Conservation (phyloP, 2,797 vertebrate species). For the Erpetoichthys calabaricus region DNA sequence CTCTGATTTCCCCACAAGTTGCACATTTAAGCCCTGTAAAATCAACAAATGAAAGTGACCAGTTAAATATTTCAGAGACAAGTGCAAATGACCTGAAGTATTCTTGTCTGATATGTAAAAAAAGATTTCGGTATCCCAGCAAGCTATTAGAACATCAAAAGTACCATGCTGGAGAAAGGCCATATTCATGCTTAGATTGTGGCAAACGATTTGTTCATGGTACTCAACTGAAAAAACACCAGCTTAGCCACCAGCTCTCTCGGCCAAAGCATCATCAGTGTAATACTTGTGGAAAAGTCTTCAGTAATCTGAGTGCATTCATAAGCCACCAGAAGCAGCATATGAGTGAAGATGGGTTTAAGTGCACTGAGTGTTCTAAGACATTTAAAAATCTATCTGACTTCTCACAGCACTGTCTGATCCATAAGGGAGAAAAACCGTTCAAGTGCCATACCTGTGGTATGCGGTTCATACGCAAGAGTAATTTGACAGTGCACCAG, state of each 20-base stretch:
- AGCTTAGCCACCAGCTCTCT: slow-evolving; percentile 28
- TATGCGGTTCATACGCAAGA: slow-evolving; percentile 26
- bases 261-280: slow-evolving; percentile 35
- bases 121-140: slow-evolving; percentile 44
- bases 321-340: slow-evolving; percentile 44
- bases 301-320: slow-evolving; percentile 33
- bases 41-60: too few species aligned
- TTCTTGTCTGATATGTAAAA: slow-evolving; percentile 44
- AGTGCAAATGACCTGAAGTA: slow-evolving; percentile 35
- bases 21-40: too few species aligned
- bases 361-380: slow-evolving; percentile 46
- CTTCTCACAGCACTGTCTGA: slow-evolving; percentile 40
- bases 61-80: background rate
- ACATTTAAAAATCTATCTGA: slow-evolving; percentile 34
- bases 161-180: slow-evolving; percentile 39
- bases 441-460: slow-evolving; percentile 37
- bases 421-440: slow-evolving; percentile 26
- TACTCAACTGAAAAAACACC: slow-evolving; percentile 56
- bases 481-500: slow-evolving; percentile 33
- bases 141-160: slow-evolving; percentile 52
- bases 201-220: slow-evolving; percentile 48
- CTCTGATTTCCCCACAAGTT: slow-evolving; percentile 8
- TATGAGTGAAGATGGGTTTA: slow-evolving; percentile 11
- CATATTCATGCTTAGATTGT: slow-evolving; percentile 44
- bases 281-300: slow-evolving; percentile 40